These are phyloP conservation scores for Ciconia boyciana DNA, from an alignment of 2,113 vertebrate species.

Conservation along the genomic window DNA sequence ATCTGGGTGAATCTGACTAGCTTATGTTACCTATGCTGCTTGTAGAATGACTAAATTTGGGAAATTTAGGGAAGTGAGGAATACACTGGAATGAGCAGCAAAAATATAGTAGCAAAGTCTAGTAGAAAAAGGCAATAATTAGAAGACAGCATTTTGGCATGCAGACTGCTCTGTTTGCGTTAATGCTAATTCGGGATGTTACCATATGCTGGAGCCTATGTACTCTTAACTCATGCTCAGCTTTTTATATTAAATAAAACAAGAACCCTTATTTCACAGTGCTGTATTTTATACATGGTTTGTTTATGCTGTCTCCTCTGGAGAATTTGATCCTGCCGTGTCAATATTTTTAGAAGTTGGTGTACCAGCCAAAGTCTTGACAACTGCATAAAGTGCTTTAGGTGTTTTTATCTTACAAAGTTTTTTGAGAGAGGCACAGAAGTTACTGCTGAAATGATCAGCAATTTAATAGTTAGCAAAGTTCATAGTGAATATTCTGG, in stretches of 20 bases:
- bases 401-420: not conserved
- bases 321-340: not conserved
- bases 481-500: not conserved
- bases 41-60: not conserved
- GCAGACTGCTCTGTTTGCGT: not conserved
- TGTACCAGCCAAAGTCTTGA: not conserved
- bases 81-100: not conserved
- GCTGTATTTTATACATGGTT: not conserved
- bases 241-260: conserved; percentile 14
- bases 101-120: not conserved
- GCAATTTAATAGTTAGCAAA: not conserved
- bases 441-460: not conserved
- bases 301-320: not conserved
- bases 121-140: not conserved
- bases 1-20: not conserved
- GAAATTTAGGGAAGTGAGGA: not conserved
- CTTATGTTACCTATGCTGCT: not conserved
- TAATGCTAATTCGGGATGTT: not conserved
- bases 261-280: not conserved
- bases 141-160: not conserved
- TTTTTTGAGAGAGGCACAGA: not conserved
- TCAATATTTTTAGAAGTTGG: not conserved
- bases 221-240: not conserved
- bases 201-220: not conserved
- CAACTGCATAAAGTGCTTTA: not conserved